Evolutionary conservation across 2,888 invertebrate species (phyloP), one percentile per base, ranked within the genome.

Genomic region (Lamellibrachia columna): DNA sequence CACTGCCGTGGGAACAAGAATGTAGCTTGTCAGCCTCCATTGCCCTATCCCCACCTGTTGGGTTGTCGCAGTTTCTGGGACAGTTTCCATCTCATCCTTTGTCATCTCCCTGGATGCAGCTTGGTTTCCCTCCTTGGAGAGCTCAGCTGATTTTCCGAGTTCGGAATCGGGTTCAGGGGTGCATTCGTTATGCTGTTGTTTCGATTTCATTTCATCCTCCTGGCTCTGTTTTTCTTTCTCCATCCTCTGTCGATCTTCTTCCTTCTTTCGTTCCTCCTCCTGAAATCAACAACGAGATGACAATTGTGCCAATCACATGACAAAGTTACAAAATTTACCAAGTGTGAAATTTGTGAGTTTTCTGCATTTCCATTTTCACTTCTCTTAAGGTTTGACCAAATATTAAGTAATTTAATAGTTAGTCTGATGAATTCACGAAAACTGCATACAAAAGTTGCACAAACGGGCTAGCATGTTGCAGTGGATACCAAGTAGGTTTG

Each of bases 261-360:
- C 75, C 22, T 75, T 75, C 75, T 75, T 75, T 11, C 75, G 75
- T 75, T 75, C 75, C 75, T 75, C 75, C 75, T 75, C 75, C 75
- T 75, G 22, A 75, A 75, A 22, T 53, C 15, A 91, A 91, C 53
- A 75, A 75, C 22, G 15, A 60, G 2, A 55, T 60, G 60, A 11
- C 8, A 15, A 15, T 75, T 75, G 6, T 15, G 75, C 6, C 75
- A 4, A n/a, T n/a, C 40, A 40, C 40, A 40, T 40, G 40, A 40
- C 40, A 40, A 40, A 40, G 40, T 40, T 40, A 40, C 40, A 40
- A 40, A 40, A 40, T 40, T 40, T 40, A 40, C 40, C 40, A 40
- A 40, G 40, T 40, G 40, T 40, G 40, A 40, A 40, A 40, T 40
- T 0, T 40, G 40, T 40, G 40, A 40, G 40, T 40, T 40, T 40